Percentiles rank a stretch among this genome's conserved stretches.
Evolutionary conservation across 2,888 invertebrate genomes (phyloP).

Genomic region (Apodemia zela): DNA sequence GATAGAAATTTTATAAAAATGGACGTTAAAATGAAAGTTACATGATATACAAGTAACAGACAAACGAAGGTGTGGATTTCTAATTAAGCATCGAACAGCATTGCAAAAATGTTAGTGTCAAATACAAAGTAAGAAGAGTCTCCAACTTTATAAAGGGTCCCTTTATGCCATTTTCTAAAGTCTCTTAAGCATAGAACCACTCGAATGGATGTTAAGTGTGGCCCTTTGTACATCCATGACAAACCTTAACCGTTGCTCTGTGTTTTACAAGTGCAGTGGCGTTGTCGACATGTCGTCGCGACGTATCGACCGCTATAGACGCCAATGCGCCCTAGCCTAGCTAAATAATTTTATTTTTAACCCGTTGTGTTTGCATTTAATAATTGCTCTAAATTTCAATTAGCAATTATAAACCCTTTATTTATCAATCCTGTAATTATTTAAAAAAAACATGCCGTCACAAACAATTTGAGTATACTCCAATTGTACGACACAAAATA

Average conservation of each 20-base stretch:
- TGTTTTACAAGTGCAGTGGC: constrained; percentile 10
- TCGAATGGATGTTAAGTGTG: constrained; percentile 3
- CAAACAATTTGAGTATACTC: no score
- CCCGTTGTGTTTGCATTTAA: no score
- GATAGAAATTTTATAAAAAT: no score
- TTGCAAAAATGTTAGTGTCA: background rate
- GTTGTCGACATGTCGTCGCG: constrained; percentile 44
- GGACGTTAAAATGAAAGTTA: no score
- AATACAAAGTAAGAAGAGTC: background rate
- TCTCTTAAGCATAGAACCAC: constrained; percentile 7
- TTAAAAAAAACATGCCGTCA: no score
- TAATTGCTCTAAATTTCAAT: no score
- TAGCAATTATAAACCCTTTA: no score
- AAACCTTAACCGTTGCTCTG: constrained; percentile 1
- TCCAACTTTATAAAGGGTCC: background rate
- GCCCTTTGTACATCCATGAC: constrained; percentile 2
- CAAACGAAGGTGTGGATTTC: background rate
- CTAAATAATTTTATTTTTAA: background rate
- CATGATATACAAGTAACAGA: background rate
- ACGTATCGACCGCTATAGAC: constrained; percentile 61
- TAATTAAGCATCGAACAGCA: background rate
- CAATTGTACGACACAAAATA: no score
- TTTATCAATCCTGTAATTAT: no score
- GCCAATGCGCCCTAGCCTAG: constrained; percentile 29
- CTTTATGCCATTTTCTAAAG: constrained; percentile 4